Evolutionary conservation across 2,888 invertebrate genomes (phyloP), one percentile per base, ranked within the genome.

Genomic region (Syrista parreyssii): DNA sequence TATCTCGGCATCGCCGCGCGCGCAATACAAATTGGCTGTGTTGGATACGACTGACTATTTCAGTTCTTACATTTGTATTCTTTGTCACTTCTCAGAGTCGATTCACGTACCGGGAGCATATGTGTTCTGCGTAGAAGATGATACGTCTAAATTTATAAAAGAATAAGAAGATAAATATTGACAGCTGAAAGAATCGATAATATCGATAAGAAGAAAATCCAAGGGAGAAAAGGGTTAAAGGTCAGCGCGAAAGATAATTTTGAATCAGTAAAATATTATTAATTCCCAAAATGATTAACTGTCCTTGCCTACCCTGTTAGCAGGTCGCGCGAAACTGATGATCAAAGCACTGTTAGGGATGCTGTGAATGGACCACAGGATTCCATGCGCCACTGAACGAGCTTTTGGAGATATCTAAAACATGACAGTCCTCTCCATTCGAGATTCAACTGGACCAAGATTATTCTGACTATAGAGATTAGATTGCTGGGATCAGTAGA

Each of bases 21-120:
- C 84, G 88, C 88, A 87, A 89, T 89, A 89, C 89, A 88, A 89
- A 90, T 90, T 89, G 88, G 55, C 23, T 1, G 55, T 23, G 55
- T 23, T 55, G 55, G 55, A 55, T 55, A 23, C 55, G 55, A 23
- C 55, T 55, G 55, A 55, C 23, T 55, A 23, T 55, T 55, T 55
- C 55, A 55, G 23, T 55, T 23, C 23, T 55, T 55, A 23, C 55
- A 23, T 55, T 23, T 23, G 55, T 23, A 23, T 55, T 55, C 23
- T 55, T 55, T 23, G 55, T 55, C 55, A 55, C 23, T 55, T 55
- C 55, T 55, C 23, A 23, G 9, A 55, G 55, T 55, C 55, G 23
- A 55, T 55, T 55, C 55, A 55, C 55, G 55, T 55, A 55, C 23
- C 55, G 55, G 55, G 0, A 55, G 23, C 55, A 55, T 23, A 9